Base-by-base conservation (phyloP, 2,113 vertebrate genomes). In the Myrmecobius fasciatus region DNA sequence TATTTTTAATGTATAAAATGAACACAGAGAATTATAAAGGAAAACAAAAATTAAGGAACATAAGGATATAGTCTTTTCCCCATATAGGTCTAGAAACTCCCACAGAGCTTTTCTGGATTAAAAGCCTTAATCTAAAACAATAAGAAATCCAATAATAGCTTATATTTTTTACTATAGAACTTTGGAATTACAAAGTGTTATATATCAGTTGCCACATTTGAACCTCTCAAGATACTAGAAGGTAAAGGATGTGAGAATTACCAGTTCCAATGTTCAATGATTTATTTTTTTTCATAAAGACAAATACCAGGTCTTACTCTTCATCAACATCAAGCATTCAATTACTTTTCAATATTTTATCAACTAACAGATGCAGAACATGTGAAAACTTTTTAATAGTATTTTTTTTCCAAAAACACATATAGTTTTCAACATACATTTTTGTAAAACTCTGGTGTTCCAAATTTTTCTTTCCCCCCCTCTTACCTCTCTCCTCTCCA, bases 301-400 rank as follows among this genome's bases (percentile, higher is more conserved):
- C 52, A 91, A 31, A 89, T n/a, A 91, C 49, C 17, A 36, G 49
- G 25, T 93, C 53, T 89, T 89, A 92, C 89, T 53, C 0, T 14
- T 90, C n/a, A 53, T 92, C 24, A 10, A 83, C 28, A 93, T 43
- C 1, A 94, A 90, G 20, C 54, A 75, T n/a, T 43, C 52, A 89
- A 92, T 89, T n/a, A 11, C 54, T 49, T 94, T 94, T 91, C n/a
- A 90, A 49, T 89, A 90, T 89, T 88, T 10, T 56, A 56, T 6
- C 54, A 56, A 28, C 6, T 28, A 28, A 56, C 54, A 56, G 25
- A 56, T 56, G 2, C 26, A 56, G 25, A 56, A 28, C 26, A 28
- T 28, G 26, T 56, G 54, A 56, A 56, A 56, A 56, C 26, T 8
- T 7, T 7, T 49, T 49, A 49, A 49, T 49, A 49, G 49, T 49